Base-by-base conservation (phyloP, 1,140 invertebrate species). In the Drosophila lacteicornis region DNA sequence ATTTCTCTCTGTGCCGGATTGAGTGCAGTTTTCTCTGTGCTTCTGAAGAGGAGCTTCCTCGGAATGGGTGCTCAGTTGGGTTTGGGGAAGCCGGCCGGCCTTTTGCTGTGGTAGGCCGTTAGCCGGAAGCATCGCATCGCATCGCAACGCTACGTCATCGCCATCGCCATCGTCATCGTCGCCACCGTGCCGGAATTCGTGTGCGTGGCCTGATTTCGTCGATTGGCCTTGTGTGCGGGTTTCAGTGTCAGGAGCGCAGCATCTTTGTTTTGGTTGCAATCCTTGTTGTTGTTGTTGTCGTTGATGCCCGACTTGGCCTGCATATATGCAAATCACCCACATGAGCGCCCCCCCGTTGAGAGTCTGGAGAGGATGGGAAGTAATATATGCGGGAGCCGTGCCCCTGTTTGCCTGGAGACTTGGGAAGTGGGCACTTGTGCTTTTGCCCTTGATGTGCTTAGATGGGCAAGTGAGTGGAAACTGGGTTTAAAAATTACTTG, bases 131-230 rank as follows among this genome's bases (percentile, higher is more conserved):
- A 68, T 73, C 65, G 69, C 42, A 58, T 47, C 25, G 58, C 43
- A 61, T 38, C 5, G 30, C 65, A 70, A 12, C 50, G 75, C 65
- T 78, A 66, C 75, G 75, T 77, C 75, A 73, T 71, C 66, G 45
- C 33, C 67, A 66, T 73, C 66, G 79, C 40, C 58, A 70, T 78
- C 82, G 53, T 49, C 75, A 79, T 67, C 68, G 68, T 50, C 81
- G 76, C 60, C 50, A 71, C 69, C 70, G 55, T 76, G 79, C 50
- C 53, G 75, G 47, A 67, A 79, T 75, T 79, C 74, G 85, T 88
- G 85, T 88, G 80, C 80, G 84, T 88, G 84, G 84, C 84, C 84
- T 88, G 77, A 78, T 88, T 88, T 88, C 69, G 85, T 80, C 69
- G 84, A 88, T 87, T 87, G 83, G 83, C 83, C 84, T 79, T 79